Conservation (phyloP, 1,140 invertebrate genomes). For the Drosophila nigromelanica region DNA sequence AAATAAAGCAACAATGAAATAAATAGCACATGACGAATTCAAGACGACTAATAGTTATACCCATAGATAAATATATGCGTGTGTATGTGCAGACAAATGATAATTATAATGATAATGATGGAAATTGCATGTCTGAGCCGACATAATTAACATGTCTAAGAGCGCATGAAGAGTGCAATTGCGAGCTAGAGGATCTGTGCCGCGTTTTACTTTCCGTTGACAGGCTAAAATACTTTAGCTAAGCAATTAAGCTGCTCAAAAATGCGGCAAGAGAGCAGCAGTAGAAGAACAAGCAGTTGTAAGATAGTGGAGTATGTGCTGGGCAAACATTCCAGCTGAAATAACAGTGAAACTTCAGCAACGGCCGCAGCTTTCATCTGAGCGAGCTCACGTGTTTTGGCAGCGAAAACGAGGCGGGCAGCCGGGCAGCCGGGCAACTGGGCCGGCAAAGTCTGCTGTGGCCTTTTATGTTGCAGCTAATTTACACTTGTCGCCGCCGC, state of each 20-base stretch:
- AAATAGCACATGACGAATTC: slow-evolving; percentile 69
- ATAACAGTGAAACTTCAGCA: slow-evolving; percentile 52
- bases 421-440: neutral
- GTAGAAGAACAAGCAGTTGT: slow-evolving; percentile 9
- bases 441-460: slow-evolving; percentile 23
- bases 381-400: slow-evolving; percentile 15
- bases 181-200: slow-evolving; percentile 40
- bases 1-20: slow-evolving; percentile 37
- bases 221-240: slow-evolving; percentile 22
- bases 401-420: slow-evolving; percentile 3
- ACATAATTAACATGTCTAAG: slow-evolving; percentile 75
- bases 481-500: slow-evolving; percentile 64
- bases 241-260: slow-evolving; percentile 65
- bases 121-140: slow-evolving; percentile 64
- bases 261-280: slow-evolving; percentile 55
- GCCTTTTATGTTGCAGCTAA: slow-evolving; percentile 60
- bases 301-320: slow-evolving; percentile 14
- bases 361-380: slow-evolving; percentile 28
- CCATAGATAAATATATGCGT: slow-evolving; percentile 53
- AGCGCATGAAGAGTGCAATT: slow-evolving; percentile 55
- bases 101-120: slow-evolving; percentile 65
- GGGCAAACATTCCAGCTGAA: slow-evolving; percentile 32
- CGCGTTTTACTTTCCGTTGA: slow-evolving; percentile 71
- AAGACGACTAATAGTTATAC: too few species aligned
- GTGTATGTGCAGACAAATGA: slow-evolving; percentile 55